phyloP scores from a whole-genome alignment of 2,888 invertebrate species.

The Hyalella azteca region DNA sequence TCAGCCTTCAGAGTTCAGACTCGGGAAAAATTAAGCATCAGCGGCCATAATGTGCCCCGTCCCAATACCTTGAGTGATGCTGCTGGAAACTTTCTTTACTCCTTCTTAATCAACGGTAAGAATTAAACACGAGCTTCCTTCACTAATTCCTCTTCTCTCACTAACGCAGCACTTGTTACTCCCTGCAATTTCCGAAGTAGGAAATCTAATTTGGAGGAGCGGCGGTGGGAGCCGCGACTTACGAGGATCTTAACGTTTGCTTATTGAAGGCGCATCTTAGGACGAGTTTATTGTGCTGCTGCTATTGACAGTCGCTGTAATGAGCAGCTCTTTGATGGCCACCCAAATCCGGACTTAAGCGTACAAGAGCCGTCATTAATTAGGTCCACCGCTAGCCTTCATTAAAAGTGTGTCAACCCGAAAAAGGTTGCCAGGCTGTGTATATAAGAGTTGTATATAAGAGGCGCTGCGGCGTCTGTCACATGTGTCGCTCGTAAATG shows the following conservation, averaged over 20 bases:
- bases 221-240: not conserved
- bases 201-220: not conserved
- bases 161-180: too few species aligned
- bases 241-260: not conserved
- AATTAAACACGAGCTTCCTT: too few species aligned
- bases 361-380: not conserved
- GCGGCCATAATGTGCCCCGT: too few species aligned
- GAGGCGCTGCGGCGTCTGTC: not conserved
- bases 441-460: not conserved
- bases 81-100: too few species aligned
- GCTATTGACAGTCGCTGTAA: not conserved
- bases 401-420: not conserved
- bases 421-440: not conserved
- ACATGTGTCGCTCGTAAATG: too few species aligned
- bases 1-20: too few species aligned
- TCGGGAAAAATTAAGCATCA: too few species aligned
- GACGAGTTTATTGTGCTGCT: not conserved
- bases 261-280: not conserved
- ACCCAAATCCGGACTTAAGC: not conserved
- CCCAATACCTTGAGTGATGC: too few species aligned
- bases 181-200: too few species aligned
- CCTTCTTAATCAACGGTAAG: too few species aligned
- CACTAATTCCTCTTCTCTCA: too few species aligned
- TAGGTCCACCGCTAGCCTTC: not conserved
- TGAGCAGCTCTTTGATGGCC: not conserved